phyloP scores from a whole-genome alignment of 2,888 invertebrate genomes.

The Agonopterix subpropinquella region DNA sequence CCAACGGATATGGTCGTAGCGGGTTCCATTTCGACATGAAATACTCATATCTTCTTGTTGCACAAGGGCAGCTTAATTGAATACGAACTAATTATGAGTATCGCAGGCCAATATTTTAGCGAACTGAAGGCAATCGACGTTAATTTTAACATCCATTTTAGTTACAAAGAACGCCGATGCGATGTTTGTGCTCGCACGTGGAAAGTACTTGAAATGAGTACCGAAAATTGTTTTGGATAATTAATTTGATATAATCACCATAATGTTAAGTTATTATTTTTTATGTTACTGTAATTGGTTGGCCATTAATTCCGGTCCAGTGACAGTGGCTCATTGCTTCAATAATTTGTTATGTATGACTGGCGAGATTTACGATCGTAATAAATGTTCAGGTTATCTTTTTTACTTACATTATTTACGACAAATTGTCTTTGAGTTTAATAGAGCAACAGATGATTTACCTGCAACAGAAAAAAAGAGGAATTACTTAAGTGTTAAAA shows the following conservation, averaged over 20 bases:
- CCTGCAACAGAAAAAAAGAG: conserved; percentile 7
- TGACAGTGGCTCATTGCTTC: too few relatives aligned
- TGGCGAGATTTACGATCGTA: too few relatives aligned
- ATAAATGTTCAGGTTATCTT: too few relatives aligned
- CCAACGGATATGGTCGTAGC: conserved; percentile 50
- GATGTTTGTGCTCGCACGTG: neutral
- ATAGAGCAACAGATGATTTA: neutral
- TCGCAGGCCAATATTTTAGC: conserved; percentile 21
- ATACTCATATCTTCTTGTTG: conserved; percentile 16
- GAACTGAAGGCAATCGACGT: conserved; percentile 11
- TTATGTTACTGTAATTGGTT: too few relatives aligned
- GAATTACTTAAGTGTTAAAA: neutral
- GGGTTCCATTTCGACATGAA: conserved; percentile 41
- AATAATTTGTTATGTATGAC: too few relatives aligned
- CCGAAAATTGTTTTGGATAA: conserved; percentile 4
- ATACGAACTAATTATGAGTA: conserved; percentile 28
- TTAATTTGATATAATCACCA: conserved; percentile 4
- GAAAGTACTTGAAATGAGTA: neutral
- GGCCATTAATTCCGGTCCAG: too few relatives aligned
- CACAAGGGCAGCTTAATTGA: conserved; percentile 25
- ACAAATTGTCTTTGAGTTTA: neutral
- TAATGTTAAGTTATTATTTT: too few relatives aligned
- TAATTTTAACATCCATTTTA: neutral
- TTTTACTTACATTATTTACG: too few relatives aligned
- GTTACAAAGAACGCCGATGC: too few relatives aligned